Evolutionary conservation across 1,140 invertebrate genomes (phyloP), one percentile per base, ranked within the genome.

Genomic region (Zaprionus camerounensis): DNA sequence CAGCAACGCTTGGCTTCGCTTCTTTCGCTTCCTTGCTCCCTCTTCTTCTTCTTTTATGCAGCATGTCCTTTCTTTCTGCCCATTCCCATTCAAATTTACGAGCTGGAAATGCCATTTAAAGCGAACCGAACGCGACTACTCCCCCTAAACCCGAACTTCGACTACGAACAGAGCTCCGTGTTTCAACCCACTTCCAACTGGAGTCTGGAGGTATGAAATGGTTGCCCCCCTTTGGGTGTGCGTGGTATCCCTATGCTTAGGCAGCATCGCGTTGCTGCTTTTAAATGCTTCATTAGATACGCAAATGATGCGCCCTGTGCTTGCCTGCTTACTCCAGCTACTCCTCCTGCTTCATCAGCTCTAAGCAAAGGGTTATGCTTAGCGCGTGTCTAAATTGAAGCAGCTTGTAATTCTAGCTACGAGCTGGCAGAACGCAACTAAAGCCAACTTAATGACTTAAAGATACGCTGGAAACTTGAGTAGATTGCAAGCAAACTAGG

Each of bases 231-330:
- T 7, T 7, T 20, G n/a, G n/a, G 9, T 34, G 9, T 34, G 31
- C 31, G 31, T 9, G 2, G 41, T 20, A 46, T 46, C n/a, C 41
- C n/a, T n/a, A 31, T 31, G 41, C 41, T 46, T 17, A 17, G 41
- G 41, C 41, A 44, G 41, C 41, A 46, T 46, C 41, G n/a, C 41
- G 41, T 46, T 68, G 49, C 57, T 69, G 78, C 78, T 82, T 72
- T 80, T 69, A 82, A 80, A 82, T 82, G 74, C 80, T 80, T 82
- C 74, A 80, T 82, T 80, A 80, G 74, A 82, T 77, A 82, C 69
- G 69, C 77, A 82, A 82, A 82, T 80, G 76, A 81, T 71, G 68
- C 76, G 56, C n/a, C 36, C 59, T 46, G 41, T 7, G 9, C 41
- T 24, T 22, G 1, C n/a, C 17, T 7, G 9, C 41, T 24, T 22